These are phyloP conservation scores for Euproctis similis DNA, from an alignment of 2,888 invertebrate genomes.

Conservation along the genomic window DNA sequence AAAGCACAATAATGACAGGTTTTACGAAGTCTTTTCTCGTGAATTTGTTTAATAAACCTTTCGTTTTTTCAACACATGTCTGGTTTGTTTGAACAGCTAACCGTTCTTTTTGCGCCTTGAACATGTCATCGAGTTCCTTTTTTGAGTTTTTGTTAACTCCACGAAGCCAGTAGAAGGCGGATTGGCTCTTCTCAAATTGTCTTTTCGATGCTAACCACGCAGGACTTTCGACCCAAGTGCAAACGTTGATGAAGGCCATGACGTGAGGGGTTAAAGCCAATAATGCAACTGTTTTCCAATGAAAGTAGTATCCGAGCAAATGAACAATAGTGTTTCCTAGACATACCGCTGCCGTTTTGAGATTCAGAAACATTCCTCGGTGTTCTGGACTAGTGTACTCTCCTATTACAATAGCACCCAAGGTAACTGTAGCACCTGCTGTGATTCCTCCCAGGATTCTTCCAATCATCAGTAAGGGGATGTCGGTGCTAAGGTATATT, in stretches of 20 bases:
- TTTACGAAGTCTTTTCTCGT: constrained; percentile 28
- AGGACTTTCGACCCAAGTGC: constrained; percentile 76
- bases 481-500: constrained; percentile 11
- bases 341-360: constrained; percentile 18
- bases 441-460: constrained; percentile 13
- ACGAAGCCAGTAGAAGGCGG: constrained; percentile 67
- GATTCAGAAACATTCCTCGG: constrained; percentile 65
- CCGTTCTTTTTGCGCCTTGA: constrained; percentile 34
- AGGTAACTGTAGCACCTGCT: constrained; percentile 19
- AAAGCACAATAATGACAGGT: constrained; percentile 25
- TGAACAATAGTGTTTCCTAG: constrained; percentile 8
- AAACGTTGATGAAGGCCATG: constrained; percentile 34
- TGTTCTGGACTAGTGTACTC: constrained; percentile 65
- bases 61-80: background rate
- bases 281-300: constrained; percentile 40
- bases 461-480: constrained; percentile 14
- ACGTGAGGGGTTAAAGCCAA: constrained; percentile 29
- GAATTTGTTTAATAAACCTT: constrained; percentile 17
- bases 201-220: constrained; percentile 70
- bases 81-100: constrained; percentile 7
- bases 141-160: constrained; percentile 36
- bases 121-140: constrained; percentile 32
- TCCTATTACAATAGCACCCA: constrained; percentile 52
- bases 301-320: constrained; percentile 24
- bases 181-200: constrained; percentile 56